Conservation (phyloP, 2,113 vertebrate genomes). For the human (Homo sapiens) region DNA sequence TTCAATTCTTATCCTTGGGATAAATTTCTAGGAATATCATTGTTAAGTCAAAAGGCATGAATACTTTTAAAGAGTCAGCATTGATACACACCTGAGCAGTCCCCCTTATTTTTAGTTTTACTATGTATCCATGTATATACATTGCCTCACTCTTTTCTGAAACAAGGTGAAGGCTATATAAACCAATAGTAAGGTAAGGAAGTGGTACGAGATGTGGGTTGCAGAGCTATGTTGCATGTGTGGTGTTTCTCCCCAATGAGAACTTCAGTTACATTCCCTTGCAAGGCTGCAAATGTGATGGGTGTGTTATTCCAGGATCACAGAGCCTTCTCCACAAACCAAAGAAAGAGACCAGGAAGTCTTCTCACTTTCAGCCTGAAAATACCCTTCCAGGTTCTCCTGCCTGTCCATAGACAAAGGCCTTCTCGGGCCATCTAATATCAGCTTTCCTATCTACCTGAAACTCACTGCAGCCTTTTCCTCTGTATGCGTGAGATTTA, state of each 20-base stretch:
- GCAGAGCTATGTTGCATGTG: background rate
- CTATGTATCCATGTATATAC: background rate
- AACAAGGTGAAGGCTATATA: background rate
- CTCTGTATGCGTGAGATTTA: background rate
- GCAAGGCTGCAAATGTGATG: background rate
- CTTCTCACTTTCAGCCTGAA: conserved; percentile 8
- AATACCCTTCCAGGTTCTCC: background rate
- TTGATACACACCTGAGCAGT: background rate
- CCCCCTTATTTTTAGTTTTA: background rate
- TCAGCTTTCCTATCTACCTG: background rate
- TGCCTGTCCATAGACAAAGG: background rate
- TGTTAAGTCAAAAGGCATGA: conserved; percentile 4
- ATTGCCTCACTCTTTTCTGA: conserved; percentile 8
- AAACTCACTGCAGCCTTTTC: background rate
- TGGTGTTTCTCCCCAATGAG: background rate
- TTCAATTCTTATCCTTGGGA: background rate
- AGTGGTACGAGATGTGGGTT: background rate
- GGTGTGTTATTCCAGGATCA: background rate
- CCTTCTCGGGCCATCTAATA: background rate
- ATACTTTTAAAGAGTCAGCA: background rate
- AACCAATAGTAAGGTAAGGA: background rate
- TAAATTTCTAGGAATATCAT: conserved; percentile 27
- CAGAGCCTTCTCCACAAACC: background rate
- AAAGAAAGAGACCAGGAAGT: background rate
- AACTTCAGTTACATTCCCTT: background rate